Base-by-base conservation (phyloP, 2,797 vertebrate species). In the Decapterus maruadsi region DNA sequence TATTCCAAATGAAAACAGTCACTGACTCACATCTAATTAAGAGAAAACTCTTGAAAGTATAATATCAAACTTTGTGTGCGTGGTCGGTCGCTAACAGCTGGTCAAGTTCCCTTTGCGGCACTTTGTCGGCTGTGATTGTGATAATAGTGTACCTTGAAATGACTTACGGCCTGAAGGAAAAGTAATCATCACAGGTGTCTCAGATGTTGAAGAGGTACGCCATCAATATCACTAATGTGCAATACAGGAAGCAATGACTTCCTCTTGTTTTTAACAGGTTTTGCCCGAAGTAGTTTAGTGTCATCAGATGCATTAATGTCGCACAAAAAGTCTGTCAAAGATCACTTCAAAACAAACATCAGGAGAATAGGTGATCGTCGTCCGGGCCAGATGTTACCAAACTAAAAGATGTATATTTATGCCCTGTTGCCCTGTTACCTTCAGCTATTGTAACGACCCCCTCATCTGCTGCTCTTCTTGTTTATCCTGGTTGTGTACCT, bases 121-220 rank as follows among this genome's bases (percentile, higher is more conserved):
- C 65, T 76, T 45, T 63, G 31, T 40, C 43, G 9, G 36, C 61
- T 60, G 14, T 79, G 43, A 45, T 56, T 56, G 51, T 56, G 56
- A 72, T 72, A 63, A 51, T 34, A 16, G 13, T 74, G 8, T 66
- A 22, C 31, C 62, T 72, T 64, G 14, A 70, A 75, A 81, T 54
- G 20, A 43, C 68, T 54, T 64, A 20, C 8, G 22, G 56, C 69
- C 54, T 16, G 29, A 69, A 64, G 66, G 57, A 34, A 69, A 20
- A 54, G 43, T 43, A 68, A 58, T 56, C n/a, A 22, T 62, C 19
- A 11, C 31, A 75, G 43, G 72, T 17, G n/a, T 50, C 6, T 0
- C 69, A 77, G 70, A 34, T 73, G 43, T 82, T 67, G 48, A 51
- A 60, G 26, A 66, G 16, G 48, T 45, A 46, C 36, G 36, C 8